Conservation (phyloP, 2,113 vertebrate genomes). For the Naja naja region DNA sequence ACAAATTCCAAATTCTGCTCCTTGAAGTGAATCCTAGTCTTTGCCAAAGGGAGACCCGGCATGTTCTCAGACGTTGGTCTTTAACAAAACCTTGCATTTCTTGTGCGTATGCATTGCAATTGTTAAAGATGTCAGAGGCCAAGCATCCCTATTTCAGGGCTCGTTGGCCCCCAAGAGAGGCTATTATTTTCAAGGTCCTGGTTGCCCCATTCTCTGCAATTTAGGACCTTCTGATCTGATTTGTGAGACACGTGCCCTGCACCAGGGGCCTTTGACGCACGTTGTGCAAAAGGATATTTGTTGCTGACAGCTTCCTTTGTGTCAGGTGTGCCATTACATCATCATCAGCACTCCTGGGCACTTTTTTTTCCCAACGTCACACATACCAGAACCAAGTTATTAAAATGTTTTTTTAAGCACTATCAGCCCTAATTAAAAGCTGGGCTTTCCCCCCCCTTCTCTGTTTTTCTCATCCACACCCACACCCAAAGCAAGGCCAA, state of each 20-base stretch:
- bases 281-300: not conserved
- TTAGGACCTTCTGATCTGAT: not conserved
- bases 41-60: not conserved
- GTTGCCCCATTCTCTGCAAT: not conserved
- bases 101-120: not conserved
- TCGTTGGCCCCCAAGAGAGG: not conserved
- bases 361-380: not conserved
- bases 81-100: not conserved
- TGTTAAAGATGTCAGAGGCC: not conserved
- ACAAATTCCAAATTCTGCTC: not conserved
- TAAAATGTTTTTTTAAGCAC: not conserved
- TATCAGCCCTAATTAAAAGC: not conserved
- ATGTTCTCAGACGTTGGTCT: not conserved
- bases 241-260: not conserved
- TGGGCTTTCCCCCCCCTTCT: not conserved
- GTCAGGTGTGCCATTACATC: not conserved
- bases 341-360: not conserved
- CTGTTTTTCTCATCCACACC: not conserved
- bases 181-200: not conserved
- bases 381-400: not conserved
- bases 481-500: not conserved
- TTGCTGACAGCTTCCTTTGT: not conserved
- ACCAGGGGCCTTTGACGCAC: rapidly evolving
- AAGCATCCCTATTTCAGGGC: not conserved
- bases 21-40: not conserved